A percentile compares a stretch with the other conserved stretches of the same genome.
These are phyloP conservation scores for Eupithecia tripunctaria DNA, from an alignment of 2,888 invertebrate genomes.

Conservation along the genomic window DNA sequence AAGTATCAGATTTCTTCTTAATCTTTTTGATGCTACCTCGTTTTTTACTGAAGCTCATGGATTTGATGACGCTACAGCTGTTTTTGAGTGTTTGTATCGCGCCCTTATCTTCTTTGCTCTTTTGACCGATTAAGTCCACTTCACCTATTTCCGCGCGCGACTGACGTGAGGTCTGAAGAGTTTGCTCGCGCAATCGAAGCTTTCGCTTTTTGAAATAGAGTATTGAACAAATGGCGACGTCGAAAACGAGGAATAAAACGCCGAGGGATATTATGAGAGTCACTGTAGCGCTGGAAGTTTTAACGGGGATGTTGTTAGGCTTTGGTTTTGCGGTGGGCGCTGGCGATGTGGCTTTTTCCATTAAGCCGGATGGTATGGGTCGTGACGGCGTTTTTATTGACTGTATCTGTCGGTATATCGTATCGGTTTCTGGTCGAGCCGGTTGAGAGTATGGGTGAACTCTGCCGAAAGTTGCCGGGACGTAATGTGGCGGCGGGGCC, in stretches of 20 bases:
- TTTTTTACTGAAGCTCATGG: conserved; percentile 82
- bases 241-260: conserved; percentile 88
- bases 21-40: conserved; percentile 77
- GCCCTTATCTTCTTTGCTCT: conserved; percentile 77
- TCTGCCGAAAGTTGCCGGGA: conserved; percentile 65
- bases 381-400: conserved; percentile 70
- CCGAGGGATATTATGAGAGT: conserved; percentile 87
- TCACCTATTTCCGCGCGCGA: conserved; percentile 81
- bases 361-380: conserved; percentile 63
- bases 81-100: conserved; percentile 77
- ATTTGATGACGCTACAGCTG: conserved; percentile 85
- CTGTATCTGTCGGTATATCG: conserved; percentile 71
- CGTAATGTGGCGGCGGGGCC: conserved; percentile 56
- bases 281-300: conserved; percentile 85
- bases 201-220: conserved; percentile 88
- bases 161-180: conserved; percentile 73
- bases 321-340: conserved; percentile 63
- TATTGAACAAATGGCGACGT: conserved; percentile 87
- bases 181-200: conserved; percentile 79
- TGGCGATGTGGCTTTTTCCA: conserved; percentile 60
- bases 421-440: conserved; percentile 61
- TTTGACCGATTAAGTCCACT: conserved; percentile 79
- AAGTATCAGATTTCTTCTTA: conserved; percentile 81
- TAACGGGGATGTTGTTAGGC: conserved; percentile 64
- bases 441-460: conserved; percentile 61